Base-by-base conservation (phyloP, 2,113 vertebrate species). In the Picathartes gymnocephalus region DNA sequence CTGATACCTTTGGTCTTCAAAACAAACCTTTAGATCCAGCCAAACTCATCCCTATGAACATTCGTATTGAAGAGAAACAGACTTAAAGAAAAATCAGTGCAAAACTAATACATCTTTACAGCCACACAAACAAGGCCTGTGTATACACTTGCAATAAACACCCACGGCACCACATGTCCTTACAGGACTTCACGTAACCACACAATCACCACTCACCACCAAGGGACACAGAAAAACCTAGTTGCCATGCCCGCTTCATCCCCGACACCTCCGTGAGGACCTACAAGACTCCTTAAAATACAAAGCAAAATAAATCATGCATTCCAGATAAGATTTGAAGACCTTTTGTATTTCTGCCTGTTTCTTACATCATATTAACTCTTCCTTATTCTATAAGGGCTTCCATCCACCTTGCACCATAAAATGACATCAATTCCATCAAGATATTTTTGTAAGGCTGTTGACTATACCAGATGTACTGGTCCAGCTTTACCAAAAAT, bases 181-280 rank as follows among this genome's bases (percentile, higher is more conserved):
- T 11, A 31, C 8, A 73, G 51, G 20, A 48, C 28, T 35, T 48
- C 25, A 5, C 1, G 3, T 25, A 64, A 56, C 19, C 45, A 83
- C 3, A 4, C 6, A 13, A 3, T 4, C 23, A 61, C 35, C 51
- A 39, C 3, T 22, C 42, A 42, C 7, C 28, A 44, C 42, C 47
- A 58, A 50, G 15, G n/a, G 11, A 78, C 35, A 45, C 37, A 47
- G 35, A 53, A 50, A 83, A 69, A 39, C 6, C 9, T 4, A 18
- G 22, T 7, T 57, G 40, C 68, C 58, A 37, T 71, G 61, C 73
- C 58, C 40, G 76, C 12, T 48, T 73, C 30, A 58, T 39, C 64
- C 72, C 54, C 53, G 31, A 28, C 0, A 0, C 35, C 42, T 77
- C 45, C 8, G 1, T 13, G 16, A 90, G 28, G 16, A 68, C 30